Base-by-base conservation (phyloP, 2,888 invertebrate species). In the Trypoxylon attenuatum region DNA sequence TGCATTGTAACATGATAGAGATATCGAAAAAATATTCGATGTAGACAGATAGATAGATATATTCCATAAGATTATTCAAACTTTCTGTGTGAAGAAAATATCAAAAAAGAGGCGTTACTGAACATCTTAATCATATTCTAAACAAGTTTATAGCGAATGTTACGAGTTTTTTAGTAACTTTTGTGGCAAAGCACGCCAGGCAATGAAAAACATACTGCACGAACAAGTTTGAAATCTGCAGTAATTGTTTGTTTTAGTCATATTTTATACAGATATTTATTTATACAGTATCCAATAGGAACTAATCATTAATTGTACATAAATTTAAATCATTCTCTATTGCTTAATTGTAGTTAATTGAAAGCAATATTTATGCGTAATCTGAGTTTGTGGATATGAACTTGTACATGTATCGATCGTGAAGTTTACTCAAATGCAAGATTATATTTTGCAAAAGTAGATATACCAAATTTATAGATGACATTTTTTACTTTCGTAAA, bases 401-500 rank as follows among this genome's bases (percentile, higher is more conserved):
- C 13, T 61, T 59, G 29, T 65, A 42, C 50, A 47, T 21, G 8
- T 50, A 53, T 53, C 49, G 23, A 13, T 47, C 58, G 64, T 29
- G 38, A 58, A 51, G 33, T 63, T 38, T 58, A 18, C 19, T 33
- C 13, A 19, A 13, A 41, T 25, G 47, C 52, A 59, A 54, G 59
- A 47, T 58, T 38, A 42, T 65, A 46, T 53, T 49, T 22, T 58
- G 46, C 25, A 18, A 16, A 29, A 55, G 21, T 25, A 25, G 47
- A 21, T 18, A 29, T 42, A 45, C 49, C 19, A 5, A 59, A 22
- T 10, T 16, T 16, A 22, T 16, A 38, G 47, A 50, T n/a, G 22
- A 58, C 39, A 52, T 60, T 66, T 69, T 69, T 59, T 60, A 71
- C 62, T 71, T 70, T 71, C 70, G 25, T 71, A 71, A 46, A 19